Percentiles rank a stretch among this genome's conserved stretches.
Conservation (phyloP, 2,888 invertebrate species). For the Stenolophus ochropezus region DNA sequence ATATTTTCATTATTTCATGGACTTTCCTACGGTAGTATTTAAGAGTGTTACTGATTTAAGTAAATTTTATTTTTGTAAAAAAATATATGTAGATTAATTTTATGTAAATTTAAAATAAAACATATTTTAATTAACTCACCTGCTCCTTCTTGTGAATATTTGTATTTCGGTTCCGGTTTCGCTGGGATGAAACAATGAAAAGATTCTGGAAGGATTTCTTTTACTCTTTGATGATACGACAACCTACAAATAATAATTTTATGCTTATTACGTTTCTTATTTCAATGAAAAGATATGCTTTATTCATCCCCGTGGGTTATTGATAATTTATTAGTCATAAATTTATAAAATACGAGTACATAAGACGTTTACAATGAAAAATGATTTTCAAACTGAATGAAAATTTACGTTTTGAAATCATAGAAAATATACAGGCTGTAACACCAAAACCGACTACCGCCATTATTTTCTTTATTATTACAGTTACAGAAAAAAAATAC, state of each 20-base stretch:
- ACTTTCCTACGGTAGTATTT: neutral
- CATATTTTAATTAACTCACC: constrained; percentile 77
- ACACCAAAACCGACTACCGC: too few relatives aligned
- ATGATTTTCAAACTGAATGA: too few relatives aligned
- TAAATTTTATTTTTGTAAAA: constrained; percentile 53
- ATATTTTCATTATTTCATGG: constrained; percentile 1
- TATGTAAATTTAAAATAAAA: constrained; percentile 47
- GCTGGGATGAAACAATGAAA: constrained; percentile 90
- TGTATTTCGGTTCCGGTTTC: constrained; percentile 90
- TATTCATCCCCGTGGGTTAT: too few relatives aligned
- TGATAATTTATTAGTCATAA: too few relatives aligned
- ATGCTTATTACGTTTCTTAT: neutral
- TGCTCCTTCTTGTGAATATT: constrained; percentile 92
- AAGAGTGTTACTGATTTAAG: constrained; percentile 25
- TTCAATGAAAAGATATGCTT: too few relatives aligned
- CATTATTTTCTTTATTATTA: too few relatives aligned
- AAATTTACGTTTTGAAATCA: too few relatives aligned
- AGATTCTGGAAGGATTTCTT: constrained; percentile 92
- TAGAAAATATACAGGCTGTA: too few relatives aligned
- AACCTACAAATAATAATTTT: constrained; percentile 75
- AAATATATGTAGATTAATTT: constrained; percentile 26
- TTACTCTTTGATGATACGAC: constrained; percentile 95
- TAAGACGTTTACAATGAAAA: too few relatives aligned
- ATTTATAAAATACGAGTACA: too few relatives aligned
- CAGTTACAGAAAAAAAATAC: too few relatives aligned